Evolutionary conservation across 2,888 invertebrate genomes (phyloP).

Genomic region (Folsomia candida): DNA sequence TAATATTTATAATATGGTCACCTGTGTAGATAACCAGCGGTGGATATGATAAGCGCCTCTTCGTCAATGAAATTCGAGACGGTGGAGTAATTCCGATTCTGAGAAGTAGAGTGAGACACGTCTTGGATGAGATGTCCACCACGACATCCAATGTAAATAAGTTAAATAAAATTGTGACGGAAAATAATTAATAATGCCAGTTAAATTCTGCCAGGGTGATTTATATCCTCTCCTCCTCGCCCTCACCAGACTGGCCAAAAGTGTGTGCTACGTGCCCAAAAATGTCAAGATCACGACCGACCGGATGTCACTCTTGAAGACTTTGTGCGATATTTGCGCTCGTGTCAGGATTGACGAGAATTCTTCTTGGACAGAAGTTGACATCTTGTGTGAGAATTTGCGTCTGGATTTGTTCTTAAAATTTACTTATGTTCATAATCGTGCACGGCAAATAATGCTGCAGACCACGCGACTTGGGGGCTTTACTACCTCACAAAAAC

Average conservation of each 20-base stretch:
- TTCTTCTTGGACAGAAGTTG: too few relatives aligned
- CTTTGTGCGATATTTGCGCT: neutral
- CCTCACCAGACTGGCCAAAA: neutral
- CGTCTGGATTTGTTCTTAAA: too few relatives aligned
- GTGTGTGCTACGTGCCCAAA: neutral
- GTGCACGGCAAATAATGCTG: too few relatives aligned
- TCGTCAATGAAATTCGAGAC: neutral
- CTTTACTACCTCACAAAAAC: neutral
- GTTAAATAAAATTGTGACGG: too few relatives aligned
- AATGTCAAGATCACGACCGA: neutral
- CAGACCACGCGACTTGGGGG: neutral
- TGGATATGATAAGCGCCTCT: neutral
- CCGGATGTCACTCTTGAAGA: neutral
- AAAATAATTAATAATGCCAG: too few relatives aligned
- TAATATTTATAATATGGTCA: too few relatives aligned
- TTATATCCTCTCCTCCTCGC: neutral
- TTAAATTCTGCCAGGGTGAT: too few relatives aligned
- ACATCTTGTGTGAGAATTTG: too few relatives aligned
- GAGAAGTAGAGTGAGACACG: neutral
- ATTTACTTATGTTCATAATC: too few relatives aligned
- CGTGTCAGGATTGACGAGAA: too few relatives aligned
- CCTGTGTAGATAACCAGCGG: neutral
- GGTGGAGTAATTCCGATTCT: neutral
- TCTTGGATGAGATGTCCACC: neutral
- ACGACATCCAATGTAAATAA: too few relatives aligned